Conservation (phyloP, 37 sponge, comb jelly and placozoan genomes). For the Cliona cf. orientalis region DNA sequence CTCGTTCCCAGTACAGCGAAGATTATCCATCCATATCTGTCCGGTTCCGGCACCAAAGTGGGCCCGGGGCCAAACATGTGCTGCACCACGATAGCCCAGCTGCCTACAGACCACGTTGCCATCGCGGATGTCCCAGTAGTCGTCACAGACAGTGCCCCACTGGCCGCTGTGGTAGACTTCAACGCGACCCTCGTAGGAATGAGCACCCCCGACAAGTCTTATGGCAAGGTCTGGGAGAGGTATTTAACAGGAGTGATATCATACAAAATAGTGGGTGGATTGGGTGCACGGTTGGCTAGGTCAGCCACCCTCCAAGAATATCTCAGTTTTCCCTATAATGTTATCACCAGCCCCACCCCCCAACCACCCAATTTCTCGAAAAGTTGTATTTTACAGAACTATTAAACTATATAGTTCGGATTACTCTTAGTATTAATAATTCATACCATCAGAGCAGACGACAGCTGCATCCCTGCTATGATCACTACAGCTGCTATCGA, state of each 20-base stretch:
- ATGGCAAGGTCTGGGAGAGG: conserved; percentile 25
- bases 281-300: too few species aligned
- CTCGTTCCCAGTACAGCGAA: conserved; percentile 49
- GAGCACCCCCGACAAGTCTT: conserved; percentile 27
- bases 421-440: too few species aligned
- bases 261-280: too few species aligned
- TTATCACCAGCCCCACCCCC: too few species aligned
- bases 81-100: conserved; percentile 40
- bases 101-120: conserved; percentile 58
- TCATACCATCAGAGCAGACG: conserved; percentile 61
- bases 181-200: conserved; percentile 51
- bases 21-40: conserved; percentile 58
- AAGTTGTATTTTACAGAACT: too few species aligned
- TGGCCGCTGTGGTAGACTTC: conserved; percentile 60
- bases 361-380: too few species aligned
- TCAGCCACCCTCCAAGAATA: too few species aligned
- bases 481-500: background rate
- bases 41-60: conserved; percentile 44
- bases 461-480: conserved; percentile 46
- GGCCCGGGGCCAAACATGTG: background rate
- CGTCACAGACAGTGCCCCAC: conserved; percentile 75
- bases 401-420: too few species aligned
- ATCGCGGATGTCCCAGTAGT: conserved; percentile 28
- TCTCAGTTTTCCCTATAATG: too few species aligned
- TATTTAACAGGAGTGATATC: too few species aligned